These are phyloP conservation scores for Perca flavescens DNA, from an alignment of 2,113 vertebrate genomes.

Conservation along the genomic window DNA sequence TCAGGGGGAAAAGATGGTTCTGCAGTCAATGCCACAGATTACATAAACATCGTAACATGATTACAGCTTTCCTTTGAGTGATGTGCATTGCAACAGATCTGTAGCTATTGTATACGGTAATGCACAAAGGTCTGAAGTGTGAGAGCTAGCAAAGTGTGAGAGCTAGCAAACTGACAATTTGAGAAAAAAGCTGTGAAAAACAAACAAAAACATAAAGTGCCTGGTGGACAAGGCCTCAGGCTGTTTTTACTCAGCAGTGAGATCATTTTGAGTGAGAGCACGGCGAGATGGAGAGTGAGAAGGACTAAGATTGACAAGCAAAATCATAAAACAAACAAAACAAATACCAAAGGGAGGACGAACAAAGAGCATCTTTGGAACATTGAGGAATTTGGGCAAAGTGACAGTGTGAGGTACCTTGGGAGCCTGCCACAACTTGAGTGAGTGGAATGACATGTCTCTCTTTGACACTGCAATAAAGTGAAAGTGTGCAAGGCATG, in stretches of 20 bases:
- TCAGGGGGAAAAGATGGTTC: too few relatives aligned
- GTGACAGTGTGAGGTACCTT: constrained; percentile 36
- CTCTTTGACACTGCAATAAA: constrained; percentile 46
- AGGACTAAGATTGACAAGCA: constrained; percentile 22
- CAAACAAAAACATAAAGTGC: not conserved
- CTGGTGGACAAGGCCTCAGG: not conserved
- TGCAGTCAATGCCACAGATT: too few relatives aligned
- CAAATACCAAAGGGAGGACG: constrained; percentile 12
- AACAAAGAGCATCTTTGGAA: constrained; percentile 41
- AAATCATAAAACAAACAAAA: constrained; percentile 46
- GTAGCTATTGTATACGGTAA: too few relatives aligned
- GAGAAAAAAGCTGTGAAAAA: not conserved
- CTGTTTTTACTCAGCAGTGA: not conserved
- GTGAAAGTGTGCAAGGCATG: constrained; percentile 24
- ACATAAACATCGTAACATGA: too few relatives aligned
- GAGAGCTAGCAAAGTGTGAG: too few relatives aligned
- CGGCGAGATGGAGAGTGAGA: constrained; percentile 3
- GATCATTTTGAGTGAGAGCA: not conserved
- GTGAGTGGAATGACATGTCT: constrained; percentile 59
- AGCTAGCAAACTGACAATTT: too few relatives aligned
- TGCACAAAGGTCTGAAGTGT: too few relatives aligned
- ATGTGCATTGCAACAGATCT: too few relatives aligned
- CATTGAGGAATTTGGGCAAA: constrained; percentile 25
- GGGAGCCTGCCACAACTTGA: constrained; percentile 44
- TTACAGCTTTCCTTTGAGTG: too few relatives aligned